Percentiles rank a stretch among this genome's conserved stretches.
phyloP scores from a whole-genome alignment of 1,140 invertebrate genomes.

The Galendromus occidentalis region DNA sequence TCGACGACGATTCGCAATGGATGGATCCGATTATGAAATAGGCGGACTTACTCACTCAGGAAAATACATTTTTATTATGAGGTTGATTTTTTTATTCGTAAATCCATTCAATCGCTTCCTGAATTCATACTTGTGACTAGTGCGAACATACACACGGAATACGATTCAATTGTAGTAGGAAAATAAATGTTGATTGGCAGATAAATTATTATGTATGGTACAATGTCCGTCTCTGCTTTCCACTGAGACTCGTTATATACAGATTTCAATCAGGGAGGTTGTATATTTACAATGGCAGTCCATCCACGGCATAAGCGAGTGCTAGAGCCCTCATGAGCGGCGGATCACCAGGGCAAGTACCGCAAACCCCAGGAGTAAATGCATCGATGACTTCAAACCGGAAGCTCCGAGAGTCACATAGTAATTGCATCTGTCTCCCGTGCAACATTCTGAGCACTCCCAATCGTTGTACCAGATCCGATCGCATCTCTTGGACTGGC shows the following conservation, averaged over 20 bases:
- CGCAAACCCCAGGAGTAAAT: not conserved
- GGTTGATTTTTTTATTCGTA: not conserved
- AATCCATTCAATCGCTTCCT: not conserved
- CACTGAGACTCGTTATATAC: too few relatives aligned
- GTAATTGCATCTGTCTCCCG: slow-evolving; percentile 89
- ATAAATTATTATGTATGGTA: not conserved
- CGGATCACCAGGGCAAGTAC: not conserved
- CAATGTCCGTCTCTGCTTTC: too few relatives aligned
- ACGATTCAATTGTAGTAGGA: not conserved
- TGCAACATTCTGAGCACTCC: slow-evolving; percentile 89
- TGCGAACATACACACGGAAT: not conserved
- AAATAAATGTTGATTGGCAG: not conserved
- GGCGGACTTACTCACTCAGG: too few relatives aligned
- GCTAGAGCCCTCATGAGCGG: too few relatives aligned
- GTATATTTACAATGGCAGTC: too few relatives aligned
- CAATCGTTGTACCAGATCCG: slow-evolving; percentile 95
- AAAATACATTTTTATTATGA: too few relatives aligned
- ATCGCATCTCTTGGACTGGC: slow-evolving; percentile 56
- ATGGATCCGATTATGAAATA: too few relatives aligned
- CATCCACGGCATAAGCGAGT: too few relatives aligned
- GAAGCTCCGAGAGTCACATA: slow-evolving; percentile 68
- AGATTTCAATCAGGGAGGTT: too few relatives aligned
- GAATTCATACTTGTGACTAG: not conserved
- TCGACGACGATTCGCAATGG: too few relatives aligned
- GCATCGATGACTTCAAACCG: not conserved